These are phyloP conservation scores for Podiceps cristatus DNA, from an alignment of 2,113 vertebrate genomes.

Conservation along the genomic window DNA sequence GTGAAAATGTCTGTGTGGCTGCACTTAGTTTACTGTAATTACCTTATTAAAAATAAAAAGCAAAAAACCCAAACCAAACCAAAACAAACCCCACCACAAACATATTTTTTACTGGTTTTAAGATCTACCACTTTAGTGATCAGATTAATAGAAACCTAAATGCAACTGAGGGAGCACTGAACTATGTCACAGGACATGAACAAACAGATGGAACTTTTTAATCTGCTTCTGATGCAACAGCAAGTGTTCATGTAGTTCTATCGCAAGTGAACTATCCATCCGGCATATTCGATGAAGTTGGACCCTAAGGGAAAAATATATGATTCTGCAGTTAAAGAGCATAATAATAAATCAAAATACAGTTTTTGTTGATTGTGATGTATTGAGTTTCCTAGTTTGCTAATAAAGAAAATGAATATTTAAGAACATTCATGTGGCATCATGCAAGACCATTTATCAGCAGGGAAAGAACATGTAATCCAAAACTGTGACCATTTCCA, in stretches of 20 bases:
- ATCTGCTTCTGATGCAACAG: not conserved
- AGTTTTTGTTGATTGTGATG: not conserved
- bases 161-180: not conserved
- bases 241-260: not conserved
- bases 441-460: not conserved
- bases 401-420: not conserved
- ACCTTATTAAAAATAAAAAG: not conserved
- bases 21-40: not conserved
- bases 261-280: not conserved
- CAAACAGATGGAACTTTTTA: not conserved
- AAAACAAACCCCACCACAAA: not conserved
- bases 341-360: not conserved
- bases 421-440: not conserved
- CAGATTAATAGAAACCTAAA: not conserved
- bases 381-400: not conserved
- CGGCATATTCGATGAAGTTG: not conserved
- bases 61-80: fast-evolving
- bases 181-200: not conserved
- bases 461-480: not conserved
- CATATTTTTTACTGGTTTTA: not conserved
- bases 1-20: not conserved
- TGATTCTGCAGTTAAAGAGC: not conserved
- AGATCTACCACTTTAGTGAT: not conserved
- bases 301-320: not conserved
- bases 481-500: not conserved